Base-by-base conservation (phyloP, 2,113 vertebrate genomes). In the Larimichthys polyactis region DNA sequence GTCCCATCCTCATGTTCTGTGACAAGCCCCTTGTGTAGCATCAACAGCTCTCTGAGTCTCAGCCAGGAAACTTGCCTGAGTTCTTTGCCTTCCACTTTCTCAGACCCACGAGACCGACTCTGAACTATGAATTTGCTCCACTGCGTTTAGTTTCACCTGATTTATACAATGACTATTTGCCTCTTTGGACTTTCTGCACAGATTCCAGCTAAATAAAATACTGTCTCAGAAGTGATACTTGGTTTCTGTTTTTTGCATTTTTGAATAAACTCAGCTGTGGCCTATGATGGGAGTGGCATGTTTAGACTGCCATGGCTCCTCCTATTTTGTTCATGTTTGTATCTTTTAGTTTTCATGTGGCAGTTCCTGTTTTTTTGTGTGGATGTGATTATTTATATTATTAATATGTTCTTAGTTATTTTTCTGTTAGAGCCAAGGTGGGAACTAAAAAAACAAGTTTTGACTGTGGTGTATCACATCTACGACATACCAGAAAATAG, bases 51-150 rank as follows among this genome's bases (percentile, higher is more conserved):
- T 24, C 65, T 27, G 73, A 83, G 44, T 22, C 67, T 63, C 43
- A 60, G 54, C 64, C 75, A 82, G 85, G 72, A 85, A 65, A 71
- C 4, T 12, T 71, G 66, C 52, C 75, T 73, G 10, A 19, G 52
- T 72, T 59, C 66, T 58, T 51, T 67, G 4, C 66, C 12, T 46
- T 14, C 24, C 58, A 63, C 36, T 44, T 14, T 40, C 52, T 60
- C 66, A 44, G 4, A 40, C 10, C 55, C 24, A 40, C 15, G 19
- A 43, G 22, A n/a, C 2, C 46, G 0, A 62, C 36, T 52, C 29
- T 20, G 22, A 36, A 27, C 6, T 24, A 54, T 36, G 15, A 60
- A 43, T 75, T 66, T 29, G 36, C 36, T 40, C 36, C 36, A 40
- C 14, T 59, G 43, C n/a, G 48, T 12, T 46, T 51, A 54, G 36